Base-by-base conservation (phyloP, 2,113 vertebrate species). In the Siniperca chuatsi region DNA sequence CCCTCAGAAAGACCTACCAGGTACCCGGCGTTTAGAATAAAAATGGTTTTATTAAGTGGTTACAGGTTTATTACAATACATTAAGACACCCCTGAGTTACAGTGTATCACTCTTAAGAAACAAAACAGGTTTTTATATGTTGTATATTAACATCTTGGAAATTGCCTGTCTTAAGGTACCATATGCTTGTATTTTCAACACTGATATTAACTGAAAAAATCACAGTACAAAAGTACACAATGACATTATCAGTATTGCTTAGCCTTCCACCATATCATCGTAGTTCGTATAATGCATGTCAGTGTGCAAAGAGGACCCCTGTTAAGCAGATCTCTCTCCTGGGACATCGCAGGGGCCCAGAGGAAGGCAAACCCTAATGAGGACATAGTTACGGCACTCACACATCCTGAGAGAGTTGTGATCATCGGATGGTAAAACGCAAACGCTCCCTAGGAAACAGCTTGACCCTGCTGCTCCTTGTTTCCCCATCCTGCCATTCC, bases 401-500 rank as follows among this genome's bases (percentile, higher is more conserved):
- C 94, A 95, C 92, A 93, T 96, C 95, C 95, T 96, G 94, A 96
- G 97, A 77, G 83, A 89, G 86, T 87, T 81, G 86, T 89, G 87
- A 93, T 91, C 90, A 84, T 77, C 4, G 13, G 40, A 60, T 73
- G 96, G 96, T 96, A 95, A 81, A 83, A 78, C 89, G 64, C 93
- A 96, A 93, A 95, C 89, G 90, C 95, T 97, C 96, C 96, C 94
- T 90, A 87, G 95, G 96, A 96, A 95, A 93, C 95, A 96, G 95
- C 97, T 90, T 97, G 96, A 97, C 96, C 95, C 95, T 93, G 93
- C 48, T 82, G 79, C 90, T 94, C 91, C 92, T 93, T 95, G 90
- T 94, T 95, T 95, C 94, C 90, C 78, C 79, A 46, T 90, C 84
- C 74, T 79, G 88, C 84, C 86, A 79, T 85, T 92, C 48, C 68